Percentiles rank a stretch among this genome's conserved stretches.
These are phyloP conservation scores for Pipistrellus pygmaeus DNA, from an alignment of 2,797 vertebrate genomes.

Conservation along the genomic window DNA sequence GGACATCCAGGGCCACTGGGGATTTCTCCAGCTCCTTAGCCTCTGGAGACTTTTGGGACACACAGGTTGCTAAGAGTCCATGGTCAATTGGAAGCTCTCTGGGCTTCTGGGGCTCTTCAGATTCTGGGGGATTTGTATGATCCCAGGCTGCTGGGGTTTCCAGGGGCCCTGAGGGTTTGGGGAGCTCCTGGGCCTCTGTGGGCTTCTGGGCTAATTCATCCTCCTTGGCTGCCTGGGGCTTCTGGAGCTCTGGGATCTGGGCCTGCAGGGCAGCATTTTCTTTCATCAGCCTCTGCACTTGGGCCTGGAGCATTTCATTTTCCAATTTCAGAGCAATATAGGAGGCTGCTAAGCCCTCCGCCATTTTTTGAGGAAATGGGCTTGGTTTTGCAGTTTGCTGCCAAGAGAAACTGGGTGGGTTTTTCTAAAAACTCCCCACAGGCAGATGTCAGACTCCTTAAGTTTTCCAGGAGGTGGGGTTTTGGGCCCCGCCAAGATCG, in stretches of 20 bases:
- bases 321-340: constrained; percentile 72
- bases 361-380: constrained; percentile 67
- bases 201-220: constrained; percentile 38
- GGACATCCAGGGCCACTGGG: neutral
- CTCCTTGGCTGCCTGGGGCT: neutral
- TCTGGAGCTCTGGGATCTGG: constrained; percentile 64
- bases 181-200: constrained; percentile 12
- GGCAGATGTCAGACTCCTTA: constrained; percentile 39
- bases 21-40: neutral
- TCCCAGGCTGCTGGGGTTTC: neutral
- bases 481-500: constrained; percentile 42
- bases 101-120: neutral
- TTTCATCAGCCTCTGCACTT: constrained; percentile 57
- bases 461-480: constrained; percentile 59
- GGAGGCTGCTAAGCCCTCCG: constrained; percentile 59
- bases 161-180: neutral
- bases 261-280: constrained; percentile 67
- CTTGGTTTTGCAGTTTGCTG: constrained; percentile 61
- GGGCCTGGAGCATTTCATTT: constrained; percentile 73
- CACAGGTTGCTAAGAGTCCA: neutral
- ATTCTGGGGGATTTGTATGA: neutral
- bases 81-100: neutral
- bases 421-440: constrained; percentile 61
- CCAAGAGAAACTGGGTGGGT: constrained; percentile 53
- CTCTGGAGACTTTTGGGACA: neutral